Evolutionary conservation across 1,140 invertebrate species (phyloP).

Genomic region (Asobara japonica): DNA sequence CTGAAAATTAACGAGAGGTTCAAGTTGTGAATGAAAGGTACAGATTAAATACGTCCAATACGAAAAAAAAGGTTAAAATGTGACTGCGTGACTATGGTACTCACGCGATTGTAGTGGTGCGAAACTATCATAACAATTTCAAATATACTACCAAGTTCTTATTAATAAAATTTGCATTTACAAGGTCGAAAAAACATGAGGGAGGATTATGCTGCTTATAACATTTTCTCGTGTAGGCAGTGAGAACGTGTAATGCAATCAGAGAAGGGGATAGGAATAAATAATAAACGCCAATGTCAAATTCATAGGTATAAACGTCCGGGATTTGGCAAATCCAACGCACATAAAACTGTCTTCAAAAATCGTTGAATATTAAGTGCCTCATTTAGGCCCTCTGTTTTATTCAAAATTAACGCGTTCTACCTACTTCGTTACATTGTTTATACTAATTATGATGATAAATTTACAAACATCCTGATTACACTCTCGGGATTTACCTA

Average conservation of each 20-base stretch:
- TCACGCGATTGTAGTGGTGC: slow-evolving; percentile 41
- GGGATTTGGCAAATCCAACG: slow-evolving; percentile 9
- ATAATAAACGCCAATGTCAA: neutral
- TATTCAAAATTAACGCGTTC: neutral
- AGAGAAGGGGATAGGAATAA: neutral
- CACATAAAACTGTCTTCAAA: neutral
- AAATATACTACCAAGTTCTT: slow-evolving; percentile 54
- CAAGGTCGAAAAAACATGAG: slow-evolving; percentile 55
- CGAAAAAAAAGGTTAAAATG: neutral
- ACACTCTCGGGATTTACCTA: neutral
- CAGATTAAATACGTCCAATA: neutral
- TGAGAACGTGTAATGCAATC: neutral
- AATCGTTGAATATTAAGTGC: slow-evolving; percentile 5
- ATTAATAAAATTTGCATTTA: slow-evolving; percentile 62
- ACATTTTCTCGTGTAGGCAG: neutral
- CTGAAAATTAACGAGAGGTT: too few species aligned
- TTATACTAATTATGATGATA: neutral
- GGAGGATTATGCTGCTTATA: slow-evolving; percentile 7
- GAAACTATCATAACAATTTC: slow-evolving; percentile 43
- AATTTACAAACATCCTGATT: neutral
- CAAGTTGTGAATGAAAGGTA: neutral
- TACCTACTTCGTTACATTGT: neutral
- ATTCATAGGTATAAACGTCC: neutral
- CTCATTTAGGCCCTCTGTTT: neutral
- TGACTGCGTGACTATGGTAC: slow-evolving; percentile 42